Percentiles rank a stretch among this genome's conserved stretches.
Evolutionary conservation across 37 sponge, comb jelly and placozoan genomes (phyloP).

Genomic region (Aplysina aerophoba): DNA sequence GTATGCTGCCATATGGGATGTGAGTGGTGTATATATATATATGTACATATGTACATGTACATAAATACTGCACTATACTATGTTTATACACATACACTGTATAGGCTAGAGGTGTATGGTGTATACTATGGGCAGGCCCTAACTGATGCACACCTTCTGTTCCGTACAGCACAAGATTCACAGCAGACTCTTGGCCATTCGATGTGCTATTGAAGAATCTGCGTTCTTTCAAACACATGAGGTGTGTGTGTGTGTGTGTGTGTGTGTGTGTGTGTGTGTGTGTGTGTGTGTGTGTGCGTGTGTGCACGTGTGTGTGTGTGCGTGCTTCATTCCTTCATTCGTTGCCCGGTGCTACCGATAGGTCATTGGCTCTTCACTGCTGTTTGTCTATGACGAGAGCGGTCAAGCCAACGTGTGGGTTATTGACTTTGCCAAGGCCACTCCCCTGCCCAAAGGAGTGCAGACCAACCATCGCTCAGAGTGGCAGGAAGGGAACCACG

Average conservation of each 20-base stretch:
- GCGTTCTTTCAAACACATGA: conserved; percentile 86
- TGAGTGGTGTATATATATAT: not conserved
- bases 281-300: not conserved
- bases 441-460: conserved; percentile 55
- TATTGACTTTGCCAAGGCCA: conserved; percentile 99
- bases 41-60: not conserved
- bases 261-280: not conserved
- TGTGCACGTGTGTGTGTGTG: not conserved
- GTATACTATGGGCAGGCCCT: too few species aligned
- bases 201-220: conserved; percentile 63
- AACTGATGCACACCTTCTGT: not conserved
- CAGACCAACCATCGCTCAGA: conserved; percentile 63
- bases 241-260: conserved; percentile 44
- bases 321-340: not conserved
- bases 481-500: conserved; percentile 96
- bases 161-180: conserved; percentile 63
- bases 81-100: too few species aligned
- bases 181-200: conserved; percentile 64
- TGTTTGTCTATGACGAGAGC: conserved; percentile 88
- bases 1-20: not conserved
- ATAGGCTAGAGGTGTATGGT: too few species aligned
- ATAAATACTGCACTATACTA: not conserved
- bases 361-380: conserved; percentile 94
- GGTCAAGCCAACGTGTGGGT: conserved; percentile 78
- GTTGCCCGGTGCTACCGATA: conserved; percentile 1